Percentiles rank a stretch among this genome's conserved stretches.
Conservation (phyloP, 2,888 invertebrate genomes). For the Rhyacophila evoluta region DNA sequence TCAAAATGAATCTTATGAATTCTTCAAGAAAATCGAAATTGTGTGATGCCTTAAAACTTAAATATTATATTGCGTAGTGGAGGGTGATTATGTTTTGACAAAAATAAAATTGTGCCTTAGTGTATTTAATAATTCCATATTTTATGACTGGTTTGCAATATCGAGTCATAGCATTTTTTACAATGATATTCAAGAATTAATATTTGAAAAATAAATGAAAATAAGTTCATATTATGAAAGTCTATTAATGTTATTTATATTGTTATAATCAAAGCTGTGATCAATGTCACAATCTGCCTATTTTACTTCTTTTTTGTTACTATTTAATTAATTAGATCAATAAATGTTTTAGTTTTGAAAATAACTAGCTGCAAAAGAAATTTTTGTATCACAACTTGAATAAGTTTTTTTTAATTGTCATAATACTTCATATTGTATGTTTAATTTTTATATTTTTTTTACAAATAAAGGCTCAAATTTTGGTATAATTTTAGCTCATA, state of each 20-base stretch:
- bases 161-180: too few species aligned
- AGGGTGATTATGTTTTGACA: slow-evolving; percentile 28
- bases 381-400: not conserved
- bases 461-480: slow-evolving; percentile 53
- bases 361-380: not conserved
- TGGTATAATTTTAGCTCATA: slow-evolving; percentile 24
- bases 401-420: slow-evolving; percentile 25
- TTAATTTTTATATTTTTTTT: not conserved
- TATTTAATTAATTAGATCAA: not conserved
- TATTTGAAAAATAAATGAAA: slow-evolving; percentile 14
- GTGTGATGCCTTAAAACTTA: slow-evolving; percentile 48
- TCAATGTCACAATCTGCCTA: slow-evolving; percentile 47
- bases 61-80: slow-evolving; percentile 19
- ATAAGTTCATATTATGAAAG: slow-evolving; percentile 27
- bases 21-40: slow-evolving; percentile 50
- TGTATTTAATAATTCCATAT: slow-evolving; percentile 16
- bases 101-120: slow-evolving; percentile 51
- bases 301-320: not conserved
- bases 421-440: not conserved
- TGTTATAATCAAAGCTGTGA: slow-evolving; percentile 50
- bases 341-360: not conserved
- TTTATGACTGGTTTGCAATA: not conserved
- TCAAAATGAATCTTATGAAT: slow-evolving; percentile 54
- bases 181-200: not conserved
- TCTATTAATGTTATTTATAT: slow-evolving; percentile 46